Evolutionary conservation across 2,888 invertebrate genomes (phyloP).

Genomic region (Perithous albicinctus): DNA sequence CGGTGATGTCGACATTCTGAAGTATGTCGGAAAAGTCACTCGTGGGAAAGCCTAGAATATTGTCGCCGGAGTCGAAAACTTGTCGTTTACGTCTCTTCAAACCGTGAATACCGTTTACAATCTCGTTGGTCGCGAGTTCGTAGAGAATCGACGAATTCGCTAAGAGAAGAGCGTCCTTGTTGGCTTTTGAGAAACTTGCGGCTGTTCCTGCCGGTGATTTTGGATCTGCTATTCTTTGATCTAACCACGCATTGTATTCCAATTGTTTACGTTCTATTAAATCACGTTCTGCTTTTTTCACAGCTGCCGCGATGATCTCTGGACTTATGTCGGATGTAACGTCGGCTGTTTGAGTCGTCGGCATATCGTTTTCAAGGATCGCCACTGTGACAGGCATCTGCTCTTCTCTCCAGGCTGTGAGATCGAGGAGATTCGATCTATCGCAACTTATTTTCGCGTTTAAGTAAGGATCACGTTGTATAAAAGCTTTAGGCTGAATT

Average conservation of each 20-base stretch:
- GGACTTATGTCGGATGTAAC: slow-evolving; percentile 88
- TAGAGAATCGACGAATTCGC: slow-evolving; percentile 95
- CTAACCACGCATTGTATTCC: slow-evolving; percentile 93
- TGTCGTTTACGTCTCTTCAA: slow-evolving; percentile 89
- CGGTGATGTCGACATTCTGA: slow-evolving; percentile 92
- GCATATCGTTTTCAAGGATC: slow-evolving; percentile 79
- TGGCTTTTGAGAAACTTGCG: slow-evolving; percentile 96
- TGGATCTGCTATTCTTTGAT: slow-evolving; percentile 88
- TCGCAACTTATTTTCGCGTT: slow-evolving; percentile 90
- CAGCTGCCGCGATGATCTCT: slow-evolving; percentile 90
- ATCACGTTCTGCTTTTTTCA: slow-evolving; percentile 92
- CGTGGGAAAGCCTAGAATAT: slow-evolving; percentile 85
- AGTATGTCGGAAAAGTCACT: slow-evolving; percentile 92
- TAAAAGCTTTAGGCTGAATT: slow-evolving; percentile 94
- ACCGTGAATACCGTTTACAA: slow-evolving; percentile 88
- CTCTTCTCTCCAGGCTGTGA: slow-evolving; percentile 90
- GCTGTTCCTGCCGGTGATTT: slow-evolving; percentile 95
- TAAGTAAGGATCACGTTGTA: slow-evolving; percentile 94
- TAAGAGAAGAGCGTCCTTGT: slow-evolving; percentile 91
- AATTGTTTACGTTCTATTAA: slow-evolving; percentile 91
- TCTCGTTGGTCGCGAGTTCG: slow-evolving; percentile 94
- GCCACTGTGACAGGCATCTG: slow-evolving; percentile 69
- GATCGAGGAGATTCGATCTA: slow-evolving; percentile 89
- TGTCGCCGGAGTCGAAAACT: slow-evolving; percentile 88
- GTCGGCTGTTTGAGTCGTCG: slow-evolving; percentile 57